Conservation (phyloP, 2,113 vertebrate genomes). For the Catharus fuscescens region DNA sequence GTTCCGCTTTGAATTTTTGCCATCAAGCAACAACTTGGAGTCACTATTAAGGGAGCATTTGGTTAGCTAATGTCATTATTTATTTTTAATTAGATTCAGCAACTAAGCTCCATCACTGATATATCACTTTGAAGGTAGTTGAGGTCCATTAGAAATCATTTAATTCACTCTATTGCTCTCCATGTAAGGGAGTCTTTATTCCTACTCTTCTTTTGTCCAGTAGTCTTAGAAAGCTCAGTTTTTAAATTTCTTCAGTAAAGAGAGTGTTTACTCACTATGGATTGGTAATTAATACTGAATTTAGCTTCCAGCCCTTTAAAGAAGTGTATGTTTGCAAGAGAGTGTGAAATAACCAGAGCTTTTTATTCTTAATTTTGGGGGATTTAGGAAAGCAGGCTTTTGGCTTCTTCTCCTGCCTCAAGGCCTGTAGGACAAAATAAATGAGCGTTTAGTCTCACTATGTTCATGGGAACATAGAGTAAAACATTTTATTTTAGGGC, state of each 20-base stretch:
- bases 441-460: background rate
- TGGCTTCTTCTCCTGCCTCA: background rate
- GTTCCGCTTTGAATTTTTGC: background rate
- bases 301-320: background rate
- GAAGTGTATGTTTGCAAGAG: background rate
- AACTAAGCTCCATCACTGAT: background rate
- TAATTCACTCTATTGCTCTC: background rate
- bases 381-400: background rate
- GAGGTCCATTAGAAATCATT: background rate
- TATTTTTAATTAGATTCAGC: background rate
- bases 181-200: background rate
- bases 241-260: background rate
- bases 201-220: background rate
- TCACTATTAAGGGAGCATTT: background rate
- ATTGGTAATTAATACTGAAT: background rate
- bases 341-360: background rate
- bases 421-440: background rate
- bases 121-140: background rate
- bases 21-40: background rate
- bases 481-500: background rate
- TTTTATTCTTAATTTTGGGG: background rate
- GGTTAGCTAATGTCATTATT: background rate
- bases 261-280: background rate
- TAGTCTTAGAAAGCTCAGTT: background rate
- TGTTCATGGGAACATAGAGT: rapidly evolving